phyloP scores from a whole-genome alignment of 2,888 invertebrate species.

The Chydorus sphaericus region DNA sequence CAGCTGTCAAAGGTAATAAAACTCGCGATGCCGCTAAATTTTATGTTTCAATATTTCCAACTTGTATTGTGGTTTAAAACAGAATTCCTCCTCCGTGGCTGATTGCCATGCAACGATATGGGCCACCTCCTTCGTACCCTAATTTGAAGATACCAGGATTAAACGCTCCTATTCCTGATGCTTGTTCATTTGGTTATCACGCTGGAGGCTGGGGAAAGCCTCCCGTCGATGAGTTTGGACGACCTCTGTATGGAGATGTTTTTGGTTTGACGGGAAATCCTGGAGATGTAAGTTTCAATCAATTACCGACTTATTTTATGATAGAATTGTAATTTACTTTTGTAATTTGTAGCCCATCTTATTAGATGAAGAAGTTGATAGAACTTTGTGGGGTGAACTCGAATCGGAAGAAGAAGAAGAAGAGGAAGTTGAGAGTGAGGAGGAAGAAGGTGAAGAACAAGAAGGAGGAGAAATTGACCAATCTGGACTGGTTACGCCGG shows the following conservation, averaged over 20 bases:
- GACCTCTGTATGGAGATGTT: slow-evolving; percentile 96
- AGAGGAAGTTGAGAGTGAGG: slow-evolving; percentile 44
- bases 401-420: slow-evolving; percentile 78
- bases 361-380: slow-evolving; percentile 78
- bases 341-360: slow-evolving; percentile 36
- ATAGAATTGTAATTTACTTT: not conserved
- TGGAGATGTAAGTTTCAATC: not conserved
- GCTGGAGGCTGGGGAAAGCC: slow-evolving; percentile 99
- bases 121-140: slow-evolving; percentile 97
- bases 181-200: slow-evolving; percentile 96
- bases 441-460: slow-evolving; percentile 36
- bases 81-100: slow-evolving; percentile 87
- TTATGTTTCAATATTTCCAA: not conserved
- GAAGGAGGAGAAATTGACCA: slow-evolving; percentile 44
- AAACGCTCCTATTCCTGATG: slow-evolving; percentile 95
- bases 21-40: not conserved
- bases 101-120: slow-evolving; percentile 94
- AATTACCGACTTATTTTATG: not conserved
- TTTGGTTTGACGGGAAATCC: slow-evolving; percentile 48
- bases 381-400: slow-evolving; percentile 91
- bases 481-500: slow-evolving; percentile 79
- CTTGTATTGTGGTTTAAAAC: slow-evolving; percentile 24
- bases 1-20: slow-evolving; percentile 52
- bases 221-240: slow-evolving; percentile 94
- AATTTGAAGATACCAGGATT: slow-evolving; percentile 94